Conservation (phyloP, 2,888 invertebrate species). For the Urechis unicinctus region DNA sequence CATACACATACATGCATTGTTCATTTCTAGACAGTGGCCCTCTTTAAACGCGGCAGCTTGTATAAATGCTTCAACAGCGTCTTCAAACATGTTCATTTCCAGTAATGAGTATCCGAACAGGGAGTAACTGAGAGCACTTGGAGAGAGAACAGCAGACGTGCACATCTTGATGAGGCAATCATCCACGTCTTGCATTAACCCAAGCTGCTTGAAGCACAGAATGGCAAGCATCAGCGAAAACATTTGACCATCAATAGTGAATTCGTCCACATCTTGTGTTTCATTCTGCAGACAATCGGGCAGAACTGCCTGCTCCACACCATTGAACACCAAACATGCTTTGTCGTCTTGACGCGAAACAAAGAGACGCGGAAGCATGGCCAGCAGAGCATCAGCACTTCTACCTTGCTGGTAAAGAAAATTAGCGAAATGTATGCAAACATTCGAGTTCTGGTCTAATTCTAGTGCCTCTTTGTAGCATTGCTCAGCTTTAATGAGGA, state of each 20-base stretch:
- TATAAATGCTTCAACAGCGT: conserved; percentile 39
- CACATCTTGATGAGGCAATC: conserved; percentile 28
- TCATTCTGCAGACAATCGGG: conserved; percentile 45
- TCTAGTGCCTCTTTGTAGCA: conserved; percentile 41
- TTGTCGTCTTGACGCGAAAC: neutral
- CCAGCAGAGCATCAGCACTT: conserved; percentile 36
- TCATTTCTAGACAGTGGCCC: conserved; percentile 34
- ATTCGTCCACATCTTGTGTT: conserved; percentile 42
- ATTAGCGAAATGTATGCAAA: conserved; percentile 44
- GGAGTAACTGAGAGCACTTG: conserved; percentile 25
- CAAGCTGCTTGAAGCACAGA: conserved; percentile 37
- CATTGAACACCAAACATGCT: conserved; percentile 21
- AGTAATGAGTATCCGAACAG: conserved; percentile 43
- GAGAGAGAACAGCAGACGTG: neutral
- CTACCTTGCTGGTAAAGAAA: conserved; percentile 43
- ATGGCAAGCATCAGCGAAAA: conserved; percentile 40
- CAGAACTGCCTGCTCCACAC: conserved; percentile 44
- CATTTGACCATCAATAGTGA: conserved; percentile 35
- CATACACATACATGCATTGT: conserved; percentile 40
- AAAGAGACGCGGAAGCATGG: conserved; percentile 30
- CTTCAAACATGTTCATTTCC: conserved; percentile 38
- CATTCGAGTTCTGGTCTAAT: conserved; percentile 28
- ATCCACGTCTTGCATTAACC: conserved; percentile 32
- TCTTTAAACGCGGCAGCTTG: conserved; percentile 31
- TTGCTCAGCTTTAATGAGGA: conserved; percentile 36